phyloP scores from a whole-genome alignment of 1,140 invertebrate genomes.

The Eumaeus atala region DNA sequence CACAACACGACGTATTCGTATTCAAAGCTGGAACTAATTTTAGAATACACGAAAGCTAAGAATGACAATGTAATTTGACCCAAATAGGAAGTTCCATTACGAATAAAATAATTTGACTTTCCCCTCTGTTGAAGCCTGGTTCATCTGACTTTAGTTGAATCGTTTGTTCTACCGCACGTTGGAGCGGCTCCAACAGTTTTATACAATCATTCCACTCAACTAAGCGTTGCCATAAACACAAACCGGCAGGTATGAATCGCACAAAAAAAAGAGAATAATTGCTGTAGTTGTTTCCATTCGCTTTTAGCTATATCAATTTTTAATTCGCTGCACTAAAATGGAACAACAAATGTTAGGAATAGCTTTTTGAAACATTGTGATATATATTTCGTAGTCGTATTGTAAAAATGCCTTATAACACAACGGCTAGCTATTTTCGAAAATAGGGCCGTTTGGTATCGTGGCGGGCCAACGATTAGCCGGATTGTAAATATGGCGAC shows the following conservation, averaged over 20 bases:
- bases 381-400: no score
- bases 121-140: conserved; percentile 28
- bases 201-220: conserved; percentile 73
- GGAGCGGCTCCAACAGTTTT: conserved; percentile 68
- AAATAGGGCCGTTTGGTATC: no score
- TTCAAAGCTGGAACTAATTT: conserved; percentile 6
- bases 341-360: conserved; percentile 10
- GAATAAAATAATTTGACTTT: conserved; percentile 38
- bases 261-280: conserved; percentile 68
- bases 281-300: conserved; percentile 45
- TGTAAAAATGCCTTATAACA: no score
- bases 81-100: conserved; percentile 13
- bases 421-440: no score
- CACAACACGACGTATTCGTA: conserved; percentile 7
- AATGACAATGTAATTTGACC: conserved; percentile 9
- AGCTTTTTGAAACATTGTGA: not conserved
- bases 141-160: conserved; percentile 68
- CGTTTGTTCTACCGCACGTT: conserved; percentile 59
- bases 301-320: conserved; percentile 44
- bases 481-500: no score
- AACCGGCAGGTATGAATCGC: conserved; percentile 68
- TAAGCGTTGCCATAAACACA: conserved; percentile 71
- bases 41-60: conserved; percentile 10
- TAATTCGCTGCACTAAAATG: conserved; percentile 28
- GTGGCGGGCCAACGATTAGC: no score